A percentile compares a stretch with the other conserved stretches of the same genome.
Conservation (phyloP, 2,797 vertebrate genomes). For the Pantherophis alleghaniensis region DNA sequence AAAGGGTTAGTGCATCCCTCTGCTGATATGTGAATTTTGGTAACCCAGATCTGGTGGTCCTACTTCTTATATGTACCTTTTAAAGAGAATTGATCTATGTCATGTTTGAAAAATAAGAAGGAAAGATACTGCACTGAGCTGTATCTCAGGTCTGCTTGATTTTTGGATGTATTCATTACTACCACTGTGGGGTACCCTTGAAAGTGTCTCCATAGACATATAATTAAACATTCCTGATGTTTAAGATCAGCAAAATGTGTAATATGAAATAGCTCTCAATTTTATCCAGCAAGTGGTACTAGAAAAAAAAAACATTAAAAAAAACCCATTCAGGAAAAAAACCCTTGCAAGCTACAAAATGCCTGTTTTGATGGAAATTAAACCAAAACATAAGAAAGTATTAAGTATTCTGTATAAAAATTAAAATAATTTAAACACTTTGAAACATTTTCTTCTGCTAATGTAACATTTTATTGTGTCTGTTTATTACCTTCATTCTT, state of each 20-base stretch:
- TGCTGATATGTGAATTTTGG: background rate
- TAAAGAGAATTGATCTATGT: background rate
- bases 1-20: background rate
- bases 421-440: background rate
- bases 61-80: background rate
- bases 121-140: background rate
- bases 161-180: background rate
- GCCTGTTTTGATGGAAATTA: background rate
- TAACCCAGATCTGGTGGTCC: background rate
- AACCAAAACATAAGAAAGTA: background rate
- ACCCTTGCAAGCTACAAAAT: background rate
- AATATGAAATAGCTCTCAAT: background rate
- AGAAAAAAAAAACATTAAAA: background rate
- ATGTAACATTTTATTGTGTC: background rate
- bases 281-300: constrained; percentile 39
- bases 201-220: background rate
- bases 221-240: background rate
- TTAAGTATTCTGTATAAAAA: background rate
- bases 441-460: background rate
- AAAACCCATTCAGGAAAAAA: constrained; percentile 1
- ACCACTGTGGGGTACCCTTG: background rate
- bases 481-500: background rate
- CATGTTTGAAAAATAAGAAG: background rate
- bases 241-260: background rate
- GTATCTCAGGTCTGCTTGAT: background rate